Evolutionary conservation across 2,888 invertebrate genomes (phyloP).

Genomic region (Agrilus cyanescens): DNA sequence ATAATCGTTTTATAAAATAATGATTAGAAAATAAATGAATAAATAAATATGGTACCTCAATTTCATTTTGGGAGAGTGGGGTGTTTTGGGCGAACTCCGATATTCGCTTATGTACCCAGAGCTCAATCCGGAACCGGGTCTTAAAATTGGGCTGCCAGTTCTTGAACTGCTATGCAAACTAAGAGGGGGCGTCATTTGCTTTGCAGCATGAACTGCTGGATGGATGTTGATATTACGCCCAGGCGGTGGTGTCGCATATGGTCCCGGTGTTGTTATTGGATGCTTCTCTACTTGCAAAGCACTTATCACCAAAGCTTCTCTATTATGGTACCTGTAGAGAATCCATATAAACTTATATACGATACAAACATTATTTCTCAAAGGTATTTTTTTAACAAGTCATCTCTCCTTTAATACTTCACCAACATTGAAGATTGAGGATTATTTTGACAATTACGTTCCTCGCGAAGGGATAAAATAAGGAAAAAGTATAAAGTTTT

Average conservation of each 20-base stretch:
- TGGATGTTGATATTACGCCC: slow-evolving; percentile 40
- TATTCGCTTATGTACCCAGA: slow-evolving; percentile 43
- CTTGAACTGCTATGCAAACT: slow-evolving; percentile 32
- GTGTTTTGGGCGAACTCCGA: slow-evolving; percentile 45
- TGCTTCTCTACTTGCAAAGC: slow-evolving; percentile 88
- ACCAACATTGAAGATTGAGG: too few species aligned
- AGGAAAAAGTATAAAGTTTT: too few species aligned
- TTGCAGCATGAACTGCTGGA: slow-evolving; percentile 31
- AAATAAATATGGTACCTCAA: slow-evolving; percentile 52
- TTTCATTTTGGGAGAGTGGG: slow-evolving; percentile 86
- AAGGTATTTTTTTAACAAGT: too few species aligned
- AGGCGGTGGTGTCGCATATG: slow-evolving; percentile 60
- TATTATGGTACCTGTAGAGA: slow-evolving; percentile 72
- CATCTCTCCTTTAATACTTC: too few species aligned
- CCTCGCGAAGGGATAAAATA: too few species aligned
- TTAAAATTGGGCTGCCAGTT: slow-evolving; percentile 44
- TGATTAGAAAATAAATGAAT: background rate
- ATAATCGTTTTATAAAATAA: background rate
- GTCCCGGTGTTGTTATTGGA: slow-evolving; percentile 80
- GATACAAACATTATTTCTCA: too few species aligned
- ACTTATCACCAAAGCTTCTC: slow-evolving; percentile 86
- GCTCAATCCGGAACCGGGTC: slow-evolving; percentile 49
- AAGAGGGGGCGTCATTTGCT: slow-evolving; percentile 58
- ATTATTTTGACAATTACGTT: too few species aligned
- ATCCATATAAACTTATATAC: too few species aligned